These are phyloP conservation scores for Heterodera schachtii DNA, from an alignment of 1,140 invertebrate species.

Conservation along the genomic window DNA sequence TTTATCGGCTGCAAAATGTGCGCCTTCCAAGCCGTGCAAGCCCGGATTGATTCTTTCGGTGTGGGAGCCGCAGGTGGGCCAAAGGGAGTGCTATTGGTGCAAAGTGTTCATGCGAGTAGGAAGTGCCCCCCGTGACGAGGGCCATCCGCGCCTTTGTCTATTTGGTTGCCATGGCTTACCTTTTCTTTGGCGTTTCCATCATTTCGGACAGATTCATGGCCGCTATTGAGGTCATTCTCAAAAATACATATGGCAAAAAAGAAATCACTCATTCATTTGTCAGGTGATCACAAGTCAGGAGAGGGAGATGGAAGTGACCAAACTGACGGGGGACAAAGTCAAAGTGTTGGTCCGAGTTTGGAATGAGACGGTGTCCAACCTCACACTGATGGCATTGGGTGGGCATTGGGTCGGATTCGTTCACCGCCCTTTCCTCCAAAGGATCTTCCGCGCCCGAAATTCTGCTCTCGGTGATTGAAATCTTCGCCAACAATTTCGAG, in stretches of 20 bases:
- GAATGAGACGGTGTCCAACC: slow-evolving; percentile 71
- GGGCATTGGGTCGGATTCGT: slow-evolving; percentile 25
- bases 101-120: background rate
- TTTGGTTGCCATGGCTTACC: slow-evolving; percentile 67
- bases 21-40: slow-evolving; percentile 69
- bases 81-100: background rate
- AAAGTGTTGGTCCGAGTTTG: slow-evolving; percentile 68
- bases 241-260: background rate
- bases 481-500: slow-evolving; percentile 65
- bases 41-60: slow-evolving; percentile 79
- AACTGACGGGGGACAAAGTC: slow-evolving; percentile 66
- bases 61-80: slow-evolving; percentile 78
- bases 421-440: slow-evolving; percentile 32
- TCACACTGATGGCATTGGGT: slow-evolving; percentile 70
- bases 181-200: slow-evolving; percentile 70
- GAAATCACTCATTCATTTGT: slow-evolving; percentile 81
- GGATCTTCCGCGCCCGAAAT: slow-evolving; percentile 71
- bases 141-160: slow-evolving; percentile 57
- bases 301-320: slow-evolving; percentile 68
- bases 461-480: slow-evolving; percentile 69
- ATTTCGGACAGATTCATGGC: slow-evolving; percentile 67
- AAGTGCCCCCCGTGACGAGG: slow-evolving; percentile 31
- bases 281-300: slow-evolving; percentile 85
- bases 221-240: slow-evolving; percentile 6
- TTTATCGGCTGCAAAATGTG: slow-evolving; percentile 26